Conservation (phyloP, 30 jellyfish, hydroid and myxozoan species). For the Pseudorhiza aurosa region DNA sequence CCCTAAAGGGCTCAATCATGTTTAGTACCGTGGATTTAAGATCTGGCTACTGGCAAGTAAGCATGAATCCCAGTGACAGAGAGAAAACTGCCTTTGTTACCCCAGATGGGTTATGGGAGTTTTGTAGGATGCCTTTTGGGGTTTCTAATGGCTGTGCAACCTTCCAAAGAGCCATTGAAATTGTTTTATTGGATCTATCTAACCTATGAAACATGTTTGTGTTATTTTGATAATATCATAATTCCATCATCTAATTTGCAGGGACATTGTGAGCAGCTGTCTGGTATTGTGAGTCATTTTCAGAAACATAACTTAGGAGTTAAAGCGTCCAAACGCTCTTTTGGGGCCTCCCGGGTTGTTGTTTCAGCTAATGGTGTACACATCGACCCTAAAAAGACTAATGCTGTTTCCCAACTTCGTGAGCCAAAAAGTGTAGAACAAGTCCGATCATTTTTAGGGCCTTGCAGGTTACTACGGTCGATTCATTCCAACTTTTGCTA, state of each 20-base stretch:
- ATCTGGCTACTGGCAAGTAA: conserved; percentile 58
- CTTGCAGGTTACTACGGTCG: conserved; percentile 41
- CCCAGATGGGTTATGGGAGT: conserved; percentile 52
- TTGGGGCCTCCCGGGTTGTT: conserved; percentile 38
- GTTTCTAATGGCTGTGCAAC: conserved; percentile 48
- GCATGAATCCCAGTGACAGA: conserved; percentile 13
- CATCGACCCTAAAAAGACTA: conserved; percentile 30
- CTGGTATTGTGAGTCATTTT: conserved; percentile 8
- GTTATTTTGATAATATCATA: conserved; percentile 14
- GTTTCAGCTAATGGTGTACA: conserved; percentile 37
- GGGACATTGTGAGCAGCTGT: conserved; percentile 18
- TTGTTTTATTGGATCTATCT: conserved; percentile 39
- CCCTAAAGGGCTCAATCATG: conserved; percentile 23
- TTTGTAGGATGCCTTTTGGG: conserved; percentile 41
- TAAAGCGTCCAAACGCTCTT: conserved; percentile 36
- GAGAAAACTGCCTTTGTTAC: conserved; percentile 45
- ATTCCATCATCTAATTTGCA: conserved; percentile 13
- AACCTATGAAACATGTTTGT: conserved; percentile 36
- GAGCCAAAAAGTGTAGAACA: conserved; percentile 26
- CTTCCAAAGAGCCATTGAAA: conserved; percentile 37
- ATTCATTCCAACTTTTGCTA: conserved; percentile 49
- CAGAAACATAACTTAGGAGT: conserved; percentile 40
- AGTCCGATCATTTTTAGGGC: conserved; percentile 37
- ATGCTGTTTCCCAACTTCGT: conserved; percentile 21
- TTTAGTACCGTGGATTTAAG: conserved; percentile 62